phyloP scores from a whole-genome alignment of 2,797 vertebrate species.

The Sorex maritimensis region DNA sequence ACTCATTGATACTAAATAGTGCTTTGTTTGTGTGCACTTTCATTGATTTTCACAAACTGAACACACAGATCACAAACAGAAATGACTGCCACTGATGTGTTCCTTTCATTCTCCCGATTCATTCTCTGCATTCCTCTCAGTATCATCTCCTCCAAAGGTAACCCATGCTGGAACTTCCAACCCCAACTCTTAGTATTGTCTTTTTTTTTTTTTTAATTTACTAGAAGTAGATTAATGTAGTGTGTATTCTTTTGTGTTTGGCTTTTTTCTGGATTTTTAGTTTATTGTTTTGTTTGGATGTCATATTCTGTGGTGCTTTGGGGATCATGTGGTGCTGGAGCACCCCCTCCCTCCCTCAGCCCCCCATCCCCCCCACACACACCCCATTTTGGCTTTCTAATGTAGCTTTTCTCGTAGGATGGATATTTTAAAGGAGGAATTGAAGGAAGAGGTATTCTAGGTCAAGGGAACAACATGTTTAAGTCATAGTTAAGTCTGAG shows the following conservation, averaged over 20 bases:
- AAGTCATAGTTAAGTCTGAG: constrained; percentile 4
- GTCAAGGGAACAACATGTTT: background rate
- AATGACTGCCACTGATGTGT: background rate
- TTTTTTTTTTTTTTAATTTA: background rate
- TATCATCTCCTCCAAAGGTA: background rate
- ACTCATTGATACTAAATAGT: background rate
- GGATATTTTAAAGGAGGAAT: no score
- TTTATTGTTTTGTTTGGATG: background rate
- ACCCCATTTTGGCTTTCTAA: no score
- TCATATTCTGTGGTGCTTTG: no score
- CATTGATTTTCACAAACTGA: constrained; percentile 37
- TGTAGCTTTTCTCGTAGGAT: no score
- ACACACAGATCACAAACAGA: background rate
- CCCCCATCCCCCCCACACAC: no score
- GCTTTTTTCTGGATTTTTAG: no score
- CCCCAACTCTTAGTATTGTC: background rate
- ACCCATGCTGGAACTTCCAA: background rate
- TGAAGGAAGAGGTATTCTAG: no score
- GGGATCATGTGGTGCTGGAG: background rate
- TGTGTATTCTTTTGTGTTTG: no score
- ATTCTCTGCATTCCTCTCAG: no score
- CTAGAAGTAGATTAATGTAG: background rate
- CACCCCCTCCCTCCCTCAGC: background rate
- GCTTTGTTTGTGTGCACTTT: background rate
- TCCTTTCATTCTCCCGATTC: background rate